A percentile compares a stretch with the other conserved stretches of the same genome.
These are phyloP conservation scores for Pseudopleuronectes americanus DNA, from an alignment of 2,797 vertebrate genomes.

Conservation along the genomic window DNA sequence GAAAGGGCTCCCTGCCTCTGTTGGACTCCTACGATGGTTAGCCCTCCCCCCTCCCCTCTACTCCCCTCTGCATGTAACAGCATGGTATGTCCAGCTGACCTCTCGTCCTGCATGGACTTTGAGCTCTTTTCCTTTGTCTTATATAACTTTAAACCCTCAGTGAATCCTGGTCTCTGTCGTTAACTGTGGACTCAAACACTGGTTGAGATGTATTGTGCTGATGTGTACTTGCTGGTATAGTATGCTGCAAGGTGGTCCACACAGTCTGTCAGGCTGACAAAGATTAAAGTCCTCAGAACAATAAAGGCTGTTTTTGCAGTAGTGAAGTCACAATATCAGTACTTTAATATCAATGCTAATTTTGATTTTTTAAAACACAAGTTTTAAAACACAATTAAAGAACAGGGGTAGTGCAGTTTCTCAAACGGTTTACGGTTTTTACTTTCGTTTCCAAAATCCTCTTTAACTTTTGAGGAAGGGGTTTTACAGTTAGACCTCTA, in stretches of 20 bases:
- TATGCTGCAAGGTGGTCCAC: conserved; percentile 55
- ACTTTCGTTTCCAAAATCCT: too few relatives aligned
- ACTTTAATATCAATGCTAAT: neutral
- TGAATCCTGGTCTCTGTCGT: conserved; percentile 47
- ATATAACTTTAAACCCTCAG: conserved; percentile 34
- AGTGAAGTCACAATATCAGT: conserved; percentile 49
- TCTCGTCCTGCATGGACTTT: conserved; percentile 82
- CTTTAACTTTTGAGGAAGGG: too few relatives aligned
- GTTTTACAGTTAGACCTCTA: too few relatives aligned
- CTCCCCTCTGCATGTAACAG: conserved; percentile 86
- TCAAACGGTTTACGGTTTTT: neutral
- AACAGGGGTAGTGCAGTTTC: too few relatives aligned
- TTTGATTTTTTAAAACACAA: neutral
- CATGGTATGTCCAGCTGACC: conserved; percentile 86
- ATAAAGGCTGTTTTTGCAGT: conserved; percentile 8
- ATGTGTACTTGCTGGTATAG: conserved; percentile 61
- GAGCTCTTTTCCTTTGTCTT: conserved; percentile 52
- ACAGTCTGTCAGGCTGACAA: conserved; percentile 5
- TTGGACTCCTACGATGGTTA: conserved; percentile 89
- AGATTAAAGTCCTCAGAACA: neutral
- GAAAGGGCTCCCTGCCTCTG: conserved; percentile 86
- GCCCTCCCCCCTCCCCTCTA: conserved; percentile 75
- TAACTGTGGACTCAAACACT: conserved; percentile 35
- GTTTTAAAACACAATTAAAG: too few relatives aligned
- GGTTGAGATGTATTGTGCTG: conserved; percentile 30